Conservation (phyloP, 2,113 vertebrate species). For the Blennius ocellaris region DNA sequence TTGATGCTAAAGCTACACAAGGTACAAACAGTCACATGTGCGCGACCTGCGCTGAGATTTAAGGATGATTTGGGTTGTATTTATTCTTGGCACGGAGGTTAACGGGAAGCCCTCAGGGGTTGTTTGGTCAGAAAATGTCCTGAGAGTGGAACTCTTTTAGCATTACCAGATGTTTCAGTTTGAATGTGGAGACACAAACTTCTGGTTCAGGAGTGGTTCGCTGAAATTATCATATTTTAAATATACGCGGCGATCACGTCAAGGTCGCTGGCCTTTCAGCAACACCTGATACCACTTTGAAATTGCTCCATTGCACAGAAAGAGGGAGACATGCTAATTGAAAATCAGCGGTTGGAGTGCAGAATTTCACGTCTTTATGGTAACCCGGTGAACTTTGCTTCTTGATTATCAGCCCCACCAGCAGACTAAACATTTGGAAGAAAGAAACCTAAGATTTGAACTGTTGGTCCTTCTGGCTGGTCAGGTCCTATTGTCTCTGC, state of each 20-base stretch:
- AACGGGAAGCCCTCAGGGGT: slow-evolving; percentile 53
- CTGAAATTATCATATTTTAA: slow-evolving; percentile 75
- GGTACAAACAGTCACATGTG: slow-evolving; percentile 4
- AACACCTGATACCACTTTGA: slow-evolving; percentile 68
- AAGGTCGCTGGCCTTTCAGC: slow-evolving; percentile 44
- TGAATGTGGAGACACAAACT: slow-evolving; percentile 44
- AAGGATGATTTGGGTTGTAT: slow-evolving; percentile 56
- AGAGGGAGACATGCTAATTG: slow-evolving; percentile 51
- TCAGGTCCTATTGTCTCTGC: slow-evolving; percentile 55
- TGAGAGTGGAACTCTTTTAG: slow-evolving; percentile 54
- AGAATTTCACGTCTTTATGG: slow-evolving; percentile 67
- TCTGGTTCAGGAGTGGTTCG: slow-evolving; percentile 44
- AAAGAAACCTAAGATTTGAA: slow-evolving; percentile 41
- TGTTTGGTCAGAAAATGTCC: slow-evolving; percentile 57
- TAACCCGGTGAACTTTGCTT: slow-evolving; percentile 68
- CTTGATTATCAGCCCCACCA: slow-evolving; percentile 68
- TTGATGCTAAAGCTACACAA: neutral
- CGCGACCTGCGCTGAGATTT: slow-evolving; percentile 29
- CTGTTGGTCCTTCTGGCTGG: slow-evolving; percentile 7
- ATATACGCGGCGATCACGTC: slow-evolving; percentile 64
- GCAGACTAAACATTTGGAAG: slow-evolving; percentile 72
- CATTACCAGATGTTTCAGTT: slow-evolving; percentile 73
- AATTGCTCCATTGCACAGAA: slow-evolving; percentile 46
- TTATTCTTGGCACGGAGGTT: slow-evolving; percentile 64
- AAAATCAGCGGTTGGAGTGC: slow-evolving; percentile 51